A percentile compares a stretch with the other conserved stretches of the same genome.
phyloP scores from a whole-genome alignment of 2,113 vertebrate species.

The Calidris pugnax region DNA sequence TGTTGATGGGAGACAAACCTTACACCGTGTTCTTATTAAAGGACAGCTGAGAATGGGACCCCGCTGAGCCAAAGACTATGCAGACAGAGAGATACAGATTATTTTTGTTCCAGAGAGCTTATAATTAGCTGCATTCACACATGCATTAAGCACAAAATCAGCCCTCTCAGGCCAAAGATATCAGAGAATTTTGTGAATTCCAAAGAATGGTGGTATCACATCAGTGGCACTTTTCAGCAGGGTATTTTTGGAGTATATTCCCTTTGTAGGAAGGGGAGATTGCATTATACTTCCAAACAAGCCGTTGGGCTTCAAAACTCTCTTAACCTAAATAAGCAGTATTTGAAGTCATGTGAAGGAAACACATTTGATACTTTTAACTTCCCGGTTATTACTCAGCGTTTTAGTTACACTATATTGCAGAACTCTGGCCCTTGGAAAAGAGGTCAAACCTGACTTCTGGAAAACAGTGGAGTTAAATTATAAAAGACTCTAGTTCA shows the following conservation, averaged over 20 bases:
- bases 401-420: neutral
- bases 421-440: neutral
- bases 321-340: neutral
- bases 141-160: neutral
- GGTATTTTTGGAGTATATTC: neutral
- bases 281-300: neutral
- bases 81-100: neutral
- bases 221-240: neutral
- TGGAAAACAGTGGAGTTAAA: neutral
- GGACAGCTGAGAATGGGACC: neutral
- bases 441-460: neutral
- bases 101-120: neutral
- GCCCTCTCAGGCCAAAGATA: neutral
- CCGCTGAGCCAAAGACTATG: neutral
- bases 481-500: neutral
- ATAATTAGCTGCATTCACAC: neutral
- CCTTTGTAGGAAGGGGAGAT: neutral
- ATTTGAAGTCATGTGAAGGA: conserved; percentile 41
- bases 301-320: neutral
- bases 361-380: neutral
- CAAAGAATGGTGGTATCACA: neutral
- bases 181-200: neutral
- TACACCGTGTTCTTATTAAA: neutral
- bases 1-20: neutral
- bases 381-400: neutral